phyloP scores from a whole-genome alignment of 2,888 invertebrate genomes.

The Cecidostiba fungosa region DNA sequence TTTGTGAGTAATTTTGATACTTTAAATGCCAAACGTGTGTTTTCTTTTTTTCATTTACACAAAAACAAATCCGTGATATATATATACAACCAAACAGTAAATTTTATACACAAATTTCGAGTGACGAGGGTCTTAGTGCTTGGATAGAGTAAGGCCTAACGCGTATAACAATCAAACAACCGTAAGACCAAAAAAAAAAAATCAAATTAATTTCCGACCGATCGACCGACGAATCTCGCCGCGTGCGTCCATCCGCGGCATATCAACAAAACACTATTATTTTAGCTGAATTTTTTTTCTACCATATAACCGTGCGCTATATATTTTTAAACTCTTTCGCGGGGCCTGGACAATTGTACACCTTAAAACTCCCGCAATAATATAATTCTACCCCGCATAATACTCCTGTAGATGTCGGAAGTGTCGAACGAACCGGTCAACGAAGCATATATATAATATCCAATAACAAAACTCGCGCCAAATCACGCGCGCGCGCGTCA shows the following conservation, averaged over 20 bases:
- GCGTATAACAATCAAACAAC: constrained; percentile 21
- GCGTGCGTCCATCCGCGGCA: constrained; percentile 35
- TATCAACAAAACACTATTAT: background rate
- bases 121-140: constrained; percentile 74
- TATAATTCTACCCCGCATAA: constrained; percentile 49
- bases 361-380: background rate
- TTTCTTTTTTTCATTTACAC: constrained; percentile 20
- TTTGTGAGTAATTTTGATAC: constrained; percentile 59
- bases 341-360: constrained; percentile 57
- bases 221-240: constrained; percentile 65
- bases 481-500: constrained; percentile 14
- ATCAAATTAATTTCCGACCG: constrained; percentile 17
- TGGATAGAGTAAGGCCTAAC: constrained; percentile 78
- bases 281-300: background rate
- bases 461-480: constrained; percentile 3
- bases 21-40: constrained; percentile 39
- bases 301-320: background rate
- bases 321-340: constrained; percentile 44
- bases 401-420: constrained; percentile 40
- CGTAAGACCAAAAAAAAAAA: constrained; percentile 51
- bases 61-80: constrained; percentile 35
- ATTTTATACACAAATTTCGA: constrained; percentile 67
- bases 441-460: constrained; percentile 45
- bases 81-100: constrained; percentile 56
- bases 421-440: constrained; percentile 47